Percentiles rank a stretch among this genome's conserved stretches.
These are phyloP conservation scores for Rhineura floridana DNA, from an alignment of 2,113 vertebrate species.

Conservation along the genomic window DNA sequence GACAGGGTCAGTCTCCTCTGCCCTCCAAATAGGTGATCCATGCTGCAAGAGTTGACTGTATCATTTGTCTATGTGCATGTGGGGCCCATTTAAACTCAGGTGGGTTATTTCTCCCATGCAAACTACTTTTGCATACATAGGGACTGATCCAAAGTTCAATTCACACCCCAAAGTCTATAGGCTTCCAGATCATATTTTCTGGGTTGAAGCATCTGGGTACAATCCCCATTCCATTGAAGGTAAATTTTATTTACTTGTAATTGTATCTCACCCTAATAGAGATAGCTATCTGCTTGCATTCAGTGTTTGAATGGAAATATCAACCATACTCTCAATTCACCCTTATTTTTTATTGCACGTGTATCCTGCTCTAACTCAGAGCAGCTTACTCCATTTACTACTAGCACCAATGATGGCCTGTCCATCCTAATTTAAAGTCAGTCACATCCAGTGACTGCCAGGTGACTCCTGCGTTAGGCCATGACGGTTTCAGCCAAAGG, in stretches of 20 bases:
- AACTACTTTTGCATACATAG: not conserved
- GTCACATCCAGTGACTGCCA: too few species aligned
- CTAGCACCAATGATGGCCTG: too few species aligned
- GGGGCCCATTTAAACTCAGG: not conserved
- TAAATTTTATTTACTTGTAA: not conserved
- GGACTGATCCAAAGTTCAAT: not conserved
- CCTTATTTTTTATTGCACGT: not conserved
- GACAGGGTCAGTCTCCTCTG: not conserved
- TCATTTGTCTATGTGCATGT: not conserved
- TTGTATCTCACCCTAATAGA: not conserved
- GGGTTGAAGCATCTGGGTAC: not conserved
- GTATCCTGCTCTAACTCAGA: not conserved
- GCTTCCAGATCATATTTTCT: not conserved
- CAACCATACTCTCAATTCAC: not conserved
- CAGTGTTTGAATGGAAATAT: not conserved
- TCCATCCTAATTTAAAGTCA: too few species aligned
- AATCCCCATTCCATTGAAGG: too few species aligned
- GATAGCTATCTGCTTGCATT: not conserved
- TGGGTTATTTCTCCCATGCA: not conserved
- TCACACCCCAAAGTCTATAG: not conserved
- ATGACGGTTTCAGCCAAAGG: too few species aligned
- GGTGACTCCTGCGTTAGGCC: too few species aligned
- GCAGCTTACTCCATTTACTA: too few species aligned
- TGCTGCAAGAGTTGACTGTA: not conserved
- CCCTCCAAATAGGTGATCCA: not conserved